Conservation (phyloP, 2,888 invertebrate species). For the Geotrupes spiniger region DNA sequence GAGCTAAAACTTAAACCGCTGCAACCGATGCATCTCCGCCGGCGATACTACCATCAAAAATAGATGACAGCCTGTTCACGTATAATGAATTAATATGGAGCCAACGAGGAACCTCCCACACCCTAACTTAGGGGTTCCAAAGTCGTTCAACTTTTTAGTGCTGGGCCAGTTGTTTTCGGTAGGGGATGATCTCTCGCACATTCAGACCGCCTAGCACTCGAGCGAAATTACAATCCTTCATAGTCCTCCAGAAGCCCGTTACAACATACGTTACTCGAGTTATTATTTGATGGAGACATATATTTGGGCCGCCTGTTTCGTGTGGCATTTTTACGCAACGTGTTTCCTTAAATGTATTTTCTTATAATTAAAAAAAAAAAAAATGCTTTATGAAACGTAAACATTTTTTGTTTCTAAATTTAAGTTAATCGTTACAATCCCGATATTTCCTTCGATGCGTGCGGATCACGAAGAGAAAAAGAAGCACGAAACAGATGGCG, state of each 20-base stretch:
- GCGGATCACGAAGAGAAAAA: no score
- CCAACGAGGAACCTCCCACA: not conserved
- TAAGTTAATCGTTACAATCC: no score
- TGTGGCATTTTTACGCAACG: no score
- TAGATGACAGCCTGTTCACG: not conserved
- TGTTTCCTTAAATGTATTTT: conserved; percentile 39
- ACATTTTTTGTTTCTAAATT: no score
- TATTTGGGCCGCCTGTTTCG: conserved; percentile 37
- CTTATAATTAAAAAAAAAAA: conserved; percentile 13
- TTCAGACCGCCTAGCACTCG: conserved; percentile 21
- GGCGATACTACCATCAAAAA: not conserved
- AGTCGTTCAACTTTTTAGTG: conserved; percentile 47
- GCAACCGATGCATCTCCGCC: not conserved
- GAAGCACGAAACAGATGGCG: no score
- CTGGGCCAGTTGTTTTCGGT: conserved; percentile 40
- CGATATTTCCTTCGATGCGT: no score
- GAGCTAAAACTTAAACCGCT: no score
- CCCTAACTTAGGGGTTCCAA: conserved; percentile 38
- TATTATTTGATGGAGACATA: conserved; percentile 48
- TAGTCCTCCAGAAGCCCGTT: conserved; percentile 37
- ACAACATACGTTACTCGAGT: conserved; percentile 43
- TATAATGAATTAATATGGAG: conserved; percentile 1
- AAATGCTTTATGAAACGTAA: no score
- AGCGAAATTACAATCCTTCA: conserved; percentile 40
- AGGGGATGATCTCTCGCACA: conserved; percentile 38